Evolutionary conservation across 2,113 vertebrate genomes (phyloP).

Genomic region (Indicator maculatus): DNA sequence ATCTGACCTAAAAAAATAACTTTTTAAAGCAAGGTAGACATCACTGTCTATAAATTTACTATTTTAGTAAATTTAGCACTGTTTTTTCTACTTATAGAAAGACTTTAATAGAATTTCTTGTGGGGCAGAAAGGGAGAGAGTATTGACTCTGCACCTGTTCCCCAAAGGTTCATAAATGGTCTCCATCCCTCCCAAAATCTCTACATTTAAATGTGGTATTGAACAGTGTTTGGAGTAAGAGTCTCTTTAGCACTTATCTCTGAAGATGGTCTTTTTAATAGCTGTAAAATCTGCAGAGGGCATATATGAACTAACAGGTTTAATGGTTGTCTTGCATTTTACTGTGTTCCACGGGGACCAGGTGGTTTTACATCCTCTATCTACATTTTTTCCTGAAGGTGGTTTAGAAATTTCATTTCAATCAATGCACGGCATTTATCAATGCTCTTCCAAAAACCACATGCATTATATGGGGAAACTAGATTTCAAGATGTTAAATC

Average conservation of each 20-base stretch:
- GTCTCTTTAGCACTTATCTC: neutral
- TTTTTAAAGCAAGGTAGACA: neutral
- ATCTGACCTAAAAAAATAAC: neutral
- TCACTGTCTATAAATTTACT: neutral
- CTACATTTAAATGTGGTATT: neutral
- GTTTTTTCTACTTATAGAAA: neutral
- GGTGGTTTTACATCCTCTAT: neutral
- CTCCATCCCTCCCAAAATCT: neutral
- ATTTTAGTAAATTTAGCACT: neutral
- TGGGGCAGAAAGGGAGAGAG: neutral
- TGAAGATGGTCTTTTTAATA: slow-evolving; percentile 16
- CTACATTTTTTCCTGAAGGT: neutral
- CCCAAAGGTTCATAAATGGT: neutral
- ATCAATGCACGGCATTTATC: slow-evolving; percentile 17
- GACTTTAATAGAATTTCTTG: neutral
- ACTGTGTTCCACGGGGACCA: neutral
- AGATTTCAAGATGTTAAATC: slow-evolving; percentile 45
- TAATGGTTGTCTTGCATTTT: slow-evolving; percentile 7
- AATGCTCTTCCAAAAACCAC: slow-evolving; percentile 7
- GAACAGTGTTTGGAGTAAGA: neutral
- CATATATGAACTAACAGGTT: slow-evolving; percentile 12
- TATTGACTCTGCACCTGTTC: neutral
- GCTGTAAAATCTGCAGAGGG: neutral
- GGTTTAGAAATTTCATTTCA: slow-evolving; percentile 55
- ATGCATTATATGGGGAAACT: slow-evolving; percentile 17